Conservation (phyloP, 2,797 vertebrate species). For the Anomalospiza imberbis region DNA sequence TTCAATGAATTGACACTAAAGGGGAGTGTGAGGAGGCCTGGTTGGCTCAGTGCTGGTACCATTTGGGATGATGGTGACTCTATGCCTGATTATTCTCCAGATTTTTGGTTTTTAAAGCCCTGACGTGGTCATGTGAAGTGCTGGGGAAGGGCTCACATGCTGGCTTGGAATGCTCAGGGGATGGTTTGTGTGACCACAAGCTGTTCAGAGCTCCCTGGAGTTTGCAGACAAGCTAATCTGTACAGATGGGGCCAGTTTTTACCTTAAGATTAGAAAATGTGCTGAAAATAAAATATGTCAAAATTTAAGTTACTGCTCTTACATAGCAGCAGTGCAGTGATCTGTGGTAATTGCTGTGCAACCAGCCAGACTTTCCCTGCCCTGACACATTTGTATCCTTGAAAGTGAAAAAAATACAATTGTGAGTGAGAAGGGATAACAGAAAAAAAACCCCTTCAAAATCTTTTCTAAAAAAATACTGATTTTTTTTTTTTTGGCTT, state of each 20-base stretch:
- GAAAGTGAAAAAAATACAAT: background rate
- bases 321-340: background rate
- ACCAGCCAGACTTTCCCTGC: background rate
- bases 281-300: background rate
- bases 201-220: background rate
- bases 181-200: background rate
- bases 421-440: background rate
- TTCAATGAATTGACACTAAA: background rate
- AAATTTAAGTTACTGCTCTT: background rate
- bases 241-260: background rate
- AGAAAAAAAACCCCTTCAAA: background rate
- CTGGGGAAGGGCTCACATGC: background rate
- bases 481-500: background rate
- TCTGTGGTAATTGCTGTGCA: background rate
- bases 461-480: too few relatives aligned
- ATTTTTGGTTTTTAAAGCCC: background rate
- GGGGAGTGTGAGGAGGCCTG: background rate
- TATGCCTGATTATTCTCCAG: background rate
- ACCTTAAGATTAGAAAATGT: background rate
- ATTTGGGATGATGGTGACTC: background rate
- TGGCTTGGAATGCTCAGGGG: background rate
- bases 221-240: background rate
- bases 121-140: accelerated
- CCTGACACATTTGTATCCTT: background rate
- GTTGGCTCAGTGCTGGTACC: background rate